Evolutionary conservation across 2,113 vertebrate species (phyloP).

Genomic region (Ellobius talpinus): DNA sequence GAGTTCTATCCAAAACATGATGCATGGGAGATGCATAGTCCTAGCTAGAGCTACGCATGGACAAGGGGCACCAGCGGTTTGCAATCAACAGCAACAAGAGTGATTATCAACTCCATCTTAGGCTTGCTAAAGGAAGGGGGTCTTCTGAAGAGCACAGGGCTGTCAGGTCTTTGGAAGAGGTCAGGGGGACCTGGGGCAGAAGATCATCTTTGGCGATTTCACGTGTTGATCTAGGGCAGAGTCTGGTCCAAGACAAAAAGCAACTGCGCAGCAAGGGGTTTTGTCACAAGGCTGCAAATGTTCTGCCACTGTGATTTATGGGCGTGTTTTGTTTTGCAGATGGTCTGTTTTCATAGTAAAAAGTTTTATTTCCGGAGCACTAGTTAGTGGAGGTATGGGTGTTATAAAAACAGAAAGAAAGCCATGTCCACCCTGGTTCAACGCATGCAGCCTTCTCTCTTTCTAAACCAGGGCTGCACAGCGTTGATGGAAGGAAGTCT

Average conservation of each 20-base stretch:
- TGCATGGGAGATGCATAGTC: neutral
- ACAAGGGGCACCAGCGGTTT: neutral
- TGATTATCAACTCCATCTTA: neutral
- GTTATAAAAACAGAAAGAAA: constrained; percentile 58
- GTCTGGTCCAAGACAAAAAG: constrained; percentile 50
- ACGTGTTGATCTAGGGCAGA: constrained; percentile 36
- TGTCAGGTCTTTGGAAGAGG: neutral
- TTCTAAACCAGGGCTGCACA: constrained; percentile 17
- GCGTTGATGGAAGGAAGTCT: neutral
- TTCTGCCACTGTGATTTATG: constrained; percentile 70
- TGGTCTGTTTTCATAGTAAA: constrained; percentile 74
- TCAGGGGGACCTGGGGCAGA: constrained; percentile 62
- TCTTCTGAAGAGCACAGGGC: neutral
- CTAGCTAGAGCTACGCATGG: neutral
- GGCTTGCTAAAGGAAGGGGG: neutral
- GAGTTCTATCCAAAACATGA: neutral
- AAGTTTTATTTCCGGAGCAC: constrained; percentile 51
- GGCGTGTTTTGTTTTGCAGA: constrained; percentile 74
- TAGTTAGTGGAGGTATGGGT: constrained; percentile 68
- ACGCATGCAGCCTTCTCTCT: constrained; percentile 19
- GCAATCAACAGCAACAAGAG: neutral
- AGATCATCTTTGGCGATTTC: constrained; percentile 43
- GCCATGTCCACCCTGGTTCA: constrained; percentile 21
- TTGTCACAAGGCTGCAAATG: constrained; percentile 64
- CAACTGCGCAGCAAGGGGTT: constrained; percentile 31